Base-by-base conservation (phyloP, 2,888 invertebrate genomes). In the Melipona beecheii region DNA sequence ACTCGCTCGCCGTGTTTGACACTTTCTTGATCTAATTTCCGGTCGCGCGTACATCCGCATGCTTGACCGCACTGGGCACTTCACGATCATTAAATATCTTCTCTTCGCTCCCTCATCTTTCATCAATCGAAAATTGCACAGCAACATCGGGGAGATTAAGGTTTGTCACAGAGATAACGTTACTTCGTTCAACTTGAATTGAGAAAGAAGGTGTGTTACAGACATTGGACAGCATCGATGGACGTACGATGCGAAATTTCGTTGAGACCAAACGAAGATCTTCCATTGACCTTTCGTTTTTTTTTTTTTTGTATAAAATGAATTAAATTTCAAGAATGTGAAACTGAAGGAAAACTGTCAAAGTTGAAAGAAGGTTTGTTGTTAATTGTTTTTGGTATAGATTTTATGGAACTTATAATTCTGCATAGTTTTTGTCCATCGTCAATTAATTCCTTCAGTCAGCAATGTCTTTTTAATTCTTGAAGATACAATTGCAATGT, bases 21-120 rank as follows among this genome's bases (percentile, higher is more conserved):
- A 11, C 49, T 71, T 43, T 65, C 65, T 60, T 76, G 36, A 70
- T 76, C 60, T 24, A 70, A 62, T 76, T 64, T 70, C 24, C 62
- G 43, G 6, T 3, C 31, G 19, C 24, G 2, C 54, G 21, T 3
- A 19, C 17, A 19, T 52, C 24, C 3, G 21, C 54, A 4, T 5
- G 24, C 4, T 50, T 5, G 13, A 9, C 19, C 11, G 21, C 19
- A 13, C 60, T 9, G 1, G 43, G 24, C 24, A 24, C 24, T 60
- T 60, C 24, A 24, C 24, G 60, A 17, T 19, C 24, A 17, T 27
- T 17, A 60, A 60, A 60, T 9, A 43, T 43, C 4, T 13, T n/a
- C 15, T 15, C 2, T n/a, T 56, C n/a, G n/a, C 13, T 56, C 56
- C 15, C 15, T 58, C n/a, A n/a, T 24, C 24, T 58, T 58, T 58